Conservation (phyloP, 2,797 vertebrate genomes). For the Crax fasciolata region DNA sequence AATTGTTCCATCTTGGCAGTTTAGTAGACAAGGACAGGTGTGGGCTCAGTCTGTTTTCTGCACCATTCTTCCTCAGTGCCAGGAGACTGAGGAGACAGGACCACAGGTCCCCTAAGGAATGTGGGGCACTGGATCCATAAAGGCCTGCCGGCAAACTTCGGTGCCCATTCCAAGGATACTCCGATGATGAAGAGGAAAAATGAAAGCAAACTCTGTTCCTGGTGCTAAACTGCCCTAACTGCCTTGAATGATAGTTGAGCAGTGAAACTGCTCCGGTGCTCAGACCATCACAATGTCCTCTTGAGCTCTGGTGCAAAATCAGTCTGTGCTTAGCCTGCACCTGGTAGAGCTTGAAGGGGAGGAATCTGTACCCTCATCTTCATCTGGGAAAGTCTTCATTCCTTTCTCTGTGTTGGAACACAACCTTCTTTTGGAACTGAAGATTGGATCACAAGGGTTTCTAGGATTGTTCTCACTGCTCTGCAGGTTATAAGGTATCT, state of each 20-base stretch:
- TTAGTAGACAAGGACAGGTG: slow-evolving; percentile 48
- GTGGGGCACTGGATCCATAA: slow-evolving; percentile 52
- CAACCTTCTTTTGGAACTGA: slow-evolving; percentile 6
- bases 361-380: background rate
- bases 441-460: slow-evolving; percentile 30
- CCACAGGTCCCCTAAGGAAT: slow-evolving; percentile 43
- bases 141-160: slow-evolving; percentile 34
- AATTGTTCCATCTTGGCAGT: slow-evolving; percentile 46
- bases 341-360: background rate
- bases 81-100: slow-evolving; percentile 63
- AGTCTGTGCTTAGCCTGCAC: slow-evolving; percentile 1
- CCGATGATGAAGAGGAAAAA: background rate
- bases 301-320: background rate
- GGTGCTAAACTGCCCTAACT: background rate
- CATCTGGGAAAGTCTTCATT: background rate
- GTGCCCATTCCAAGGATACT: slow-evolving; percentile 8
- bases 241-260: background rate
- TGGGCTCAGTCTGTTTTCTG: slow-evolving; percentile 66
- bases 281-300: background rate
- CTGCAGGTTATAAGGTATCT: slow-evolving; percentile 57
- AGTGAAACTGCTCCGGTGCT: background rate
- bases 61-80: slow-evolving; percentile 70
- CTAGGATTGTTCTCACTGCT: background rate
- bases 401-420: slow-evolving; percentile 2
- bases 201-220: background rate